Percentiles rank a stretch among this genome's conserved stretches.
These are phyloP conservation scores for Geodia barretti DNA, from an alignment of 37 sponge, comb jelly and placozoan genomes.

Conservation along the genomic window DNA sequence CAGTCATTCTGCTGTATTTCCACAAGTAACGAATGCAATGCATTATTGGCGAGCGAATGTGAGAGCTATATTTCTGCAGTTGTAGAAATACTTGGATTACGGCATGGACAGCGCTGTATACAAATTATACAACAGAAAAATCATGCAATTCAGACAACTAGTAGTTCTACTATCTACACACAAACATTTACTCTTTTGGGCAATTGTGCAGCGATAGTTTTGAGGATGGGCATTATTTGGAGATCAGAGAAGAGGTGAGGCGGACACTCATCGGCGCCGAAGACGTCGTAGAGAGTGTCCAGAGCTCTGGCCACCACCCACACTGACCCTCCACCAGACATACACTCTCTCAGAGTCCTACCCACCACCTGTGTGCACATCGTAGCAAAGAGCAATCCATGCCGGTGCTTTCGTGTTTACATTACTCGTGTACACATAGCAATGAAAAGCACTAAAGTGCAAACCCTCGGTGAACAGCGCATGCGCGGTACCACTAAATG, in stretches of 20 bases:
- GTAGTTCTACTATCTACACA: background rate
- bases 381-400: too few relatives aligned
- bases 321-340: background rate
- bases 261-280: constrained; percentile 42
- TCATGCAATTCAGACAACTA: background rate
- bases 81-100: too few relatives aligned
- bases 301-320: constrained; percentile 47
- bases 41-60: too few relatives aligned
- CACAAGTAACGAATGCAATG: too few relatives aligned
- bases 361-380: constrained; percentile 26
- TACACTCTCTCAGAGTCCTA: constrained; percentile 24
- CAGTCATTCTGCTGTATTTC: too few relatives aligned
- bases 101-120: background rate
- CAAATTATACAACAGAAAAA: background rate
- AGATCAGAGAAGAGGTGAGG: background rate
- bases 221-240: constrained; percentile 14
- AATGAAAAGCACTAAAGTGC: too few relatives aligned
- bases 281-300: constrained; percentile 37
- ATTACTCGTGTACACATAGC: too few relatives aligned
- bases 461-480: too few relatives aligned
- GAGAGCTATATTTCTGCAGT: too few relatives aligned
- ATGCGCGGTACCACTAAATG: too few relatives aligned
- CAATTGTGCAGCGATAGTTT: background rate
- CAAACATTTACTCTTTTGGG: constrained; percentile 4
- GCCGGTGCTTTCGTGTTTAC: too few relatives aligned